A percentile compares a stretch with the other conserved stretches of the same genome.
These are phyloP conservation scores for Trichonephila clavipes DNA, from an alignment of 1,140 invertebrate genomes.

Conservation along the genomic window DNA sequence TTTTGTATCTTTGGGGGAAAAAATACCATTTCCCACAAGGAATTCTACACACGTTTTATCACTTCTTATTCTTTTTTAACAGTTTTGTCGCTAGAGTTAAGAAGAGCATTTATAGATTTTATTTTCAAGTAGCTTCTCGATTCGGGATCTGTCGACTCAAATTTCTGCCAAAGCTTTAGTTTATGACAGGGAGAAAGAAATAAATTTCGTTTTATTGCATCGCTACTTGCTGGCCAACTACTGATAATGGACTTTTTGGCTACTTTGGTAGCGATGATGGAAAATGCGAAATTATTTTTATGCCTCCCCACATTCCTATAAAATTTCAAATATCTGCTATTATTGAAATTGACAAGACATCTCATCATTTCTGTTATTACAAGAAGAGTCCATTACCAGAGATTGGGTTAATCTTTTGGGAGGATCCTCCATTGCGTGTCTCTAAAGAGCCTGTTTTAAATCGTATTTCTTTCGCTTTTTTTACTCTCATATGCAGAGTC, in stretches of 20 bases:
- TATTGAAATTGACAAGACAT: constrained; percentile 50
- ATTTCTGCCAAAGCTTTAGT: constrained; percentile 67
- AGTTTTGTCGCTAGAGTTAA: constrained; percentile 63
- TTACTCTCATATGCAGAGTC: not conserved
- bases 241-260: constrained; percentile 57
- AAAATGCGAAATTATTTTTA: constrained; percentile 53
- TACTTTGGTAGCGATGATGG: not conserved
- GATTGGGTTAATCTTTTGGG: constrained; percentile 26
- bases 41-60: constrained; percentile 73
- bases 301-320: constrained; percentile 5
- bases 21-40: constrained; percentile 59
- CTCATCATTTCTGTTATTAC: constrained; percentile 31
- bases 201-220: constrained; percentile 68
- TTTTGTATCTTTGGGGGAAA: not conserved
- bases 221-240: constrained; percentile 55
- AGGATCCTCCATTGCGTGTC: not conserved
- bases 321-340: constrained; percentile 57
- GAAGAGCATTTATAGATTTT: constrained; percentile 71
- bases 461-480: not conserved
- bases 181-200: constrained; percentile 49
- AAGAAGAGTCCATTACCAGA: constrained; percentile 18
- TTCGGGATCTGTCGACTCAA: constrained; percentile 65
- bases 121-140: constrained; percentile 63
- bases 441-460: not conserved
- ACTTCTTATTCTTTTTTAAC: constrained; percentile 73